Base-by-base conservation (phyloP, 2,888 invertebrate genomes). In the Sylvicola cinctus region DNA sequence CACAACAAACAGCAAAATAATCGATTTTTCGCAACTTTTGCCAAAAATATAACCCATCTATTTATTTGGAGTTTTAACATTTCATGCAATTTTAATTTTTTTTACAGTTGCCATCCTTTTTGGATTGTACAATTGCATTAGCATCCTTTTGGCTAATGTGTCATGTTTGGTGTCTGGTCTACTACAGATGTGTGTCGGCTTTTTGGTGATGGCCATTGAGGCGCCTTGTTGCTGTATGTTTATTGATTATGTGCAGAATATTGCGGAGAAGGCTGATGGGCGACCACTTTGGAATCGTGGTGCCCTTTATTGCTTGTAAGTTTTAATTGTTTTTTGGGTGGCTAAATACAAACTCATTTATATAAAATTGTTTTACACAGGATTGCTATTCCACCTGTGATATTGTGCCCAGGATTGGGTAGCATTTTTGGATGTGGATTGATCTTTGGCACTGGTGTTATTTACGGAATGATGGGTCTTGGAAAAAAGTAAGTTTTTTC, bases 161-260 rank as follows among this genome's bases (percentile, higher is more conserved):
- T 40, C 49, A 29, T 79, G 81, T 53, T 62, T 87, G 37, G 58
- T 87, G 32, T 70, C 74, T 34, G 87, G 85, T 40, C 70, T 85
- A 47, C 74, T 79, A 70, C 83, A 84, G 65, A 81, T 88, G 73
- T 49, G 88, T 40, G 74, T 81, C 40, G 95, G 91, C 28, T 88
- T 95, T 60, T 50, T 84, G 40, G 74, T 87, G 39, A 67, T 91
- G 44, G 73, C 80, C 30, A 70, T 93, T 48, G 96, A 96, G 61
- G 93, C 95, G 28, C 96, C 96, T 0, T 95, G 87, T 56, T 95
- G 93, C 61, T 96, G 93, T 61, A 70, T 88, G 62, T 96, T 91
- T 61, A 71, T 96, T 42, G 95, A 93, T 52, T 84, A 84, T 63
- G 88, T 95, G 36, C 83, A 87, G 60, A 70, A 70, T 40, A 62